Percentiles rank a stretch among this genome's conserved stretches.
Conservation (phyloP, 2,888 invertebrate genomes). For the Antheraea assamensis region DNA sequence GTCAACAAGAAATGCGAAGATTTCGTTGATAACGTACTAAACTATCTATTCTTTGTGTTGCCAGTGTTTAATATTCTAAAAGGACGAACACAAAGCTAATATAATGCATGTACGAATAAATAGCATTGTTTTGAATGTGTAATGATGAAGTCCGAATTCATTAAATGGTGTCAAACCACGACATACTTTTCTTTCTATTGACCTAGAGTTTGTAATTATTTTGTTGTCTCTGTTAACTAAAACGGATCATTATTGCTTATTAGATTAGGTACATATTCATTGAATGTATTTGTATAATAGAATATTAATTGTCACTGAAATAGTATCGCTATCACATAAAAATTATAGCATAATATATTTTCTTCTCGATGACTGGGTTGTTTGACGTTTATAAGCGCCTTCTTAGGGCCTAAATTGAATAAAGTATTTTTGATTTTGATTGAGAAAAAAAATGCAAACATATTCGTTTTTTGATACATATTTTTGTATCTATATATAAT, state of each 20-base stretch:
- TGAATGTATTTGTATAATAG: too few species aligned
- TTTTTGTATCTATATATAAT: not conserved
- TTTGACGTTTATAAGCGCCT: too few species aligned
- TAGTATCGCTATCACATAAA: too few species aligned
- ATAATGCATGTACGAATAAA: constrained; percentile 28
- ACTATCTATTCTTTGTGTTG: not conserved
- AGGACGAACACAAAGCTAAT: not conserved
- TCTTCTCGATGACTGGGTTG: too few species aligned
- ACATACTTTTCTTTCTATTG: constrained; percentile 23
- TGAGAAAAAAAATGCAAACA: not conserved
- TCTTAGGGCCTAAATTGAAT: too few species aligned
- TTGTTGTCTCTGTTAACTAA: constrained; percentile 6
- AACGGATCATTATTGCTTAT: not conserved
- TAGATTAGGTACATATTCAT: not conserved
- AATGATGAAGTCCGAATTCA: constrained; percentile 24
- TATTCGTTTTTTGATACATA: not conserved
- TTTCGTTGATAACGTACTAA: not conserved
- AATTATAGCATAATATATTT: too few species aligned
- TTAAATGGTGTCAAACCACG: constrained; percentile 25
- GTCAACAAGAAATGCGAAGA: not conserved
- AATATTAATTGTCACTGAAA: too few species aligned
- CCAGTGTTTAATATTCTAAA: constrained; percentile 17
- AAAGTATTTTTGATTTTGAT: too few species aligned
- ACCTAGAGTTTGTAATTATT: constrained; percentile 15
- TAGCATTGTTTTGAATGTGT: constrained; percentile 29